Evolutionary conservation across 2,113 vertebrate species (phyloP), one percentile per base, ranked within the genome.

Genomic region (Amia ocellicauda): DNA sequence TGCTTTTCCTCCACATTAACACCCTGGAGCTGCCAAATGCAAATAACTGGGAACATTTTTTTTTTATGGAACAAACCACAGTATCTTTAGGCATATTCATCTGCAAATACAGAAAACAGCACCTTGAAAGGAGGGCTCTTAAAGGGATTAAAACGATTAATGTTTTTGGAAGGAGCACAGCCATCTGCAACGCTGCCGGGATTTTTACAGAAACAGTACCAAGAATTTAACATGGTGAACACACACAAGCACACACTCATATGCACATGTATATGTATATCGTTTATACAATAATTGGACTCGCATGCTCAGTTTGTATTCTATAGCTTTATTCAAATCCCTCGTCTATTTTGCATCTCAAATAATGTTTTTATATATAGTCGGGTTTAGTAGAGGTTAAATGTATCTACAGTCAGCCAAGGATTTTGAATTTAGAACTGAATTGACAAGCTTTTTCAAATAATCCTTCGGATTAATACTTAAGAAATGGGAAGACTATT

Each of bases 91-190:
- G 54, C 54, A 45, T 9, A 54, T 41, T 64, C 42, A 63, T 63
- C 23, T 41, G 13, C 43, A n/a, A 16, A 63, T 36, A 29, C 41
- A 29, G 29, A 65, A n/a, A 65, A 24, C 45, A 49, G 27, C 42
- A 40, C 27, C 41, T 65, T 64, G 62, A n/a, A 28, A 28, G 40
- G 31, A 56, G 52, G 40, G 17, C 41, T 56, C 40, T 64, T 57
- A 50, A 65, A 58, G 43, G 40, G 43, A 49, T 65, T 65, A 49
- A 20, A 17, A 24, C 57, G 42, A 57, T 65, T 65, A 65, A 54
- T 56, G 29, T 28, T 49, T 58, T 65, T 65, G 63, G 63, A 65
- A 36, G 42, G 41, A 27, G 27, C 43, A 24, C 26, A 28, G n/a
- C 53, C 53, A 65, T 58, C 41, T 65, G 54, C 43, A 36, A 16